Base-by-base conservation (phyloP, 2,113 vertebrate species). In the Sisor rabdophorus region DNA sequence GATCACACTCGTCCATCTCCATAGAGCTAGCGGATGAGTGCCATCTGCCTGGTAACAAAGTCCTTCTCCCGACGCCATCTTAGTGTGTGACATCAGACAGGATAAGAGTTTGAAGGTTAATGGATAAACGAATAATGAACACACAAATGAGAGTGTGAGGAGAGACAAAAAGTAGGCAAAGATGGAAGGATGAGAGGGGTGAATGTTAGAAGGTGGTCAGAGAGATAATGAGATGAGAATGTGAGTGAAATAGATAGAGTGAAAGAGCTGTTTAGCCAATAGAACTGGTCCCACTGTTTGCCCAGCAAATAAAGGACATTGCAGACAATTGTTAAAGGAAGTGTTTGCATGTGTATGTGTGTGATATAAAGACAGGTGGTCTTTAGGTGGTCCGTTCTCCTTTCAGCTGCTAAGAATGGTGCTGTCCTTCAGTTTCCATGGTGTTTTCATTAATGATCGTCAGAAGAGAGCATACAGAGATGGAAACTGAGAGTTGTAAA, bases 21-120 rank as follows among this genome's bases (percentile, higher is more conserved):
- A 78, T 73, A 22, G 72, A 71, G 75, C 59, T 12, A 61, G 48
- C 44, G 73, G 70, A 84, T 73, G 47, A 64, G 81, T 65, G 61
- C 83, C 83, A 84, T 84, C 85, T 83, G 85, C 74, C 77, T 80
- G 73, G 77, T 52, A 72, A 81, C 82, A 73, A 81, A 79, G 74
- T 78, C 72, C 74, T 64, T 73, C 59, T 74, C 65, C 76, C 71
- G 60, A 82, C 56, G 63, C 64, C 73, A 71, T 78, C 67, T 64
- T 70, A 20, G 75, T 53, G 19, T 48, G 65, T 74, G 68, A 73
- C 55, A 69, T 64, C 82, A 77, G 53, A 54, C 72, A 58, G 60
- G 75, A 73, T 68, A 59, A 80, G 68, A 79, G 69, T 47, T 40
- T 44, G 47, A 56, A 19, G 68, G 76, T 56, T 68, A 81, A 69